A percentile compares a stretch with the other conserved stretches of the same genome.
phyloP scores from a whole-genome alignment of 1,140 invertebrate genomes.

The Drosophila varians region DNA sequence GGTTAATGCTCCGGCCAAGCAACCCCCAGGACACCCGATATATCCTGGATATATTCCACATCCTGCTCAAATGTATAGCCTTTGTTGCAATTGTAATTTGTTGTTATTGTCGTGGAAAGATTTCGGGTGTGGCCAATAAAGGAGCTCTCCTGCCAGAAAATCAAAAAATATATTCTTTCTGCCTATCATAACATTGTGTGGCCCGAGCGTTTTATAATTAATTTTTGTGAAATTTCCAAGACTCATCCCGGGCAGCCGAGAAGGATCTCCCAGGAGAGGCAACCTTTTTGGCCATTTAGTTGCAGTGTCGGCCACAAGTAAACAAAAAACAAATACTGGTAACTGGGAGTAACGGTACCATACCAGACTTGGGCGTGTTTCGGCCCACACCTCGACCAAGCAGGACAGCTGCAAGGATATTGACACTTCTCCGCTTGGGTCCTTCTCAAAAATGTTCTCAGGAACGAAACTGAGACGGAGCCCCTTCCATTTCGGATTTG shows the following conservation, averaged over 20 bases:
- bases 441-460: constrained; percentile 10
- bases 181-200: constrained; percentile 49
- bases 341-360: constrained; percentile 32
- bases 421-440: constrained; percentile 55
- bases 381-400: constrained; percentile 12
- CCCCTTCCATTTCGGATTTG: not conserved
- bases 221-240: constrained; percentile 77
- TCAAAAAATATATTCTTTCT: constrained; percentile 18
- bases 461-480: not conserved
- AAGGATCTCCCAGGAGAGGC: constrained; percentile 61
- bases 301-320: constrained; percentile 40
- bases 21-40: constrained; percentile 5
- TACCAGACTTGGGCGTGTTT: constrained; percentile 42
- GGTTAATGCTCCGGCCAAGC: constrained; percentile 17
- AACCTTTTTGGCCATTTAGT: constrained; percentile 82
- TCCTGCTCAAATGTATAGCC: constrained; percentile 27
- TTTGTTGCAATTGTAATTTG: constrained; percentile 70
- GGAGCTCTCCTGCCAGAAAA: constrained; percentile 4
- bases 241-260: constrained; percentile 60
- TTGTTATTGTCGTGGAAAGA: constrained; percentile 58
- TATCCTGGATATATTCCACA: constrained; percentile 22
- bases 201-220: constrained; percentile 66
- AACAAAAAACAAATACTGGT: constrained; percentile 36
- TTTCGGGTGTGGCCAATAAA: constrained; percentile 18
- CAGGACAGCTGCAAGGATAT: constrained; percentile 50